These are phyloP conservation scores for Artibeus lituratus DNA, from an alignment of 2,797 vertebrate genomes.

Conservation along the genomic window DNA sequence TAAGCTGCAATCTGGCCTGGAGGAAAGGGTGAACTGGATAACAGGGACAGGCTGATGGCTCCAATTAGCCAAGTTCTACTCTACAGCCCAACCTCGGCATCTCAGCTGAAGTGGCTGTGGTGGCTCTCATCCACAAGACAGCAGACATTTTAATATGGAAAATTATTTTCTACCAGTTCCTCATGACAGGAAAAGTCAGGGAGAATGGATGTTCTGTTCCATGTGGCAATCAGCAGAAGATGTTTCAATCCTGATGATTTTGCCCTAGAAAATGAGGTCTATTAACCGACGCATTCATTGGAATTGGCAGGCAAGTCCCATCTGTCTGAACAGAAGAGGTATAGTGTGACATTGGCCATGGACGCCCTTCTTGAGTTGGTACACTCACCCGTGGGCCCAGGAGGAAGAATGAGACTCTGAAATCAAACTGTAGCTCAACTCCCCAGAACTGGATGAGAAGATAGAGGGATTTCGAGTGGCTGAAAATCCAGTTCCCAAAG, in stretches of 20 bases:
- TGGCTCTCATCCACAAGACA: slow-evolving; percentile 40
- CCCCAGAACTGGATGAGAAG: not conserved
- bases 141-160: slow-evolving; percentile 18
- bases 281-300: slow-evolving; percentile 34
- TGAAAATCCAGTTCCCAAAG: not conserved
- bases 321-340: slow-evolving; percentile 31
- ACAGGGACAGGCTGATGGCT: not conserved
- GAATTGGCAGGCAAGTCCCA: slow-evolving; percentile 39
- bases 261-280: slow-evolving; percentile 57
- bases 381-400: not conserved
- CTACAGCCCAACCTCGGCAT: not conserved
- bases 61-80: slow-evolving; percentile 32
- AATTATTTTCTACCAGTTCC: slow-evolving; percentile 51
- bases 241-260: slow-evolving; percentile 46
- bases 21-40: not conserved
- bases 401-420: not conserved
- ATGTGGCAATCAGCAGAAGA: not conserved
- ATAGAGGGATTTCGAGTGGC: not conserved
- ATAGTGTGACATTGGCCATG: not conserved
- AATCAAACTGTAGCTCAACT: not conserved
- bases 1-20: not conserved
- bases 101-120: not conserved
- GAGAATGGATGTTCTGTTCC: slow-evolving; percentile 54
- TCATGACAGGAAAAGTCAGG: slow-evolving; percentile 54
- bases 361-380: not conserved